phyloP scores from a whole-genome alignment of 2,113 vertebrate genomes.

The Aepyceros melampus region DNA sequence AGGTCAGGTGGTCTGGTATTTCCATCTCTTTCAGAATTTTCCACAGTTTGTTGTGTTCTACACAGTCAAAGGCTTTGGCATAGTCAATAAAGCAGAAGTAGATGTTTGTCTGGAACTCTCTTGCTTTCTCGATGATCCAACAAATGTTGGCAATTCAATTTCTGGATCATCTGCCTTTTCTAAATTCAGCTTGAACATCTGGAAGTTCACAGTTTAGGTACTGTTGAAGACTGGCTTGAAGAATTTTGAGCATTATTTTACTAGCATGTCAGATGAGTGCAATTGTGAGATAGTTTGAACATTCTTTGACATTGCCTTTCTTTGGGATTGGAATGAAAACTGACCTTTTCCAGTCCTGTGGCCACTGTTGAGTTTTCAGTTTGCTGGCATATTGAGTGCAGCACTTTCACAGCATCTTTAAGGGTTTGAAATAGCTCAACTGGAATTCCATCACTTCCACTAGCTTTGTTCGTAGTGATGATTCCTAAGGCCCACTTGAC shows the following conservation, averaged over 20 bases:
- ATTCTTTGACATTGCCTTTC: not conserved
- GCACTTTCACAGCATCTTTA: not conserved
- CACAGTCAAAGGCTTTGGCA: not conserved
- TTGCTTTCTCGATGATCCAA: not conserved
- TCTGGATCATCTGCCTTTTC: not conserved
- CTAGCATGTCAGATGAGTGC: not conserved
- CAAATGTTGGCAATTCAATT: not conserved
- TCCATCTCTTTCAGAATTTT: not conserved
- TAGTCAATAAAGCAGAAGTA: not conserved
- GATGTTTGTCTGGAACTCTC: not conserved
- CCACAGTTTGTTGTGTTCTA: not conserved
- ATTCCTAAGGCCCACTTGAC: not conserved
- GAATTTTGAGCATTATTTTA: not conserved
- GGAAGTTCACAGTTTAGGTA: not conserved
- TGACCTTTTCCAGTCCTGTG: not conserved
- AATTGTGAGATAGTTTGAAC: not conserved
- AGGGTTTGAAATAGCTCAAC: not conserved
- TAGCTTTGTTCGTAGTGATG: not conserved
- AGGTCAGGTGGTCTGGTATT: not conserved
- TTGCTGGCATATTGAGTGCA: not conserved
- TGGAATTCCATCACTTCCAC: not conserved
- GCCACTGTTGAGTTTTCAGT: not conserved
- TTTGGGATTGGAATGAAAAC: not conserved
- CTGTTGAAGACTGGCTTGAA: not conserved
- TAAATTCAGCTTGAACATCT: not conserved